A percentile compares a stretch with the other conserved stretches of the same genome.
These are phyloP conservation scores for Synchiropus splendidus DNA, from an alignment of 2,113 vertebrate genomes.

Conservation along the genomic window DNA sequence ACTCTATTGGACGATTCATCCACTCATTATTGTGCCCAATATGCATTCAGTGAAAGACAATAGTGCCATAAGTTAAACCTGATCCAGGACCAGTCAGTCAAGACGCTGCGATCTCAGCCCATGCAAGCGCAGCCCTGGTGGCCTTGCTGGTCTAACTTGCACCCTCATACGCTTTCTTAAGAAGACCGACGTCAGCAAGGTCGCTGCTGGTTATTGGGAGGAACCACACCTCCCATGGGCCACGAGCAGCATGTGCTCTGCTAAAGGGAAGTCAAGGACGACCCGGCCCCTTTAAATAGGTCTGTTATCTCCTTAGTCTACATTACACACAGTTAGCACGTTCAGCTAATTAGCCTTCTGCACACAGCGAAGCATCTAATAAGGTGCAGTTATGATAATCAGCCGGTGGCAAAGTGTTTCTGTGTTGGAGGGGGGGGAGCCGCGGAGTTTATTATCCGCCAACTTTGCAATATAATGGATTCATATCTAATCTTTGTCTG, in stretches of 20 bases:
- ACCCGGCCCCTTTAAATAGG: conserved; percentile 24
- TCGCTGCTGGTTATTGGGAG: conserved; percentile 15
- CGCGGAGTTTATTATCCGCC: conserved; percentile 46
- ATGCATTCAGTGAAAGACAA: no score
- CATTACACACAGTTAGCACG: conserved; percentile 36
- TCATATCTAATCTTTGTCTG: conserved; percentile 33
- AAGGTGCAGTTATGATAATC: conserved; percentile 51
- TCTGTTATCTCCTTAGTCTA: conserved; percentile 34
- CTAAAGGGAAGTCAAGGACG: no score
- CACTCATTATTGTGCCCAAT: no score
- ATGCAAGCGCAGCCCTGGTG: conserved; percentile 17
- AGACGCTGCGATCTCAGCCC: conserved; percentile 22
- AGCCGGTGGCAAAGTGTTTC: conserved; percentile 29
- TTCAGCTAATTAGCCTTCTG: conserved; percentile 41
- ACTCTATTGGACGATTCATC: no score
- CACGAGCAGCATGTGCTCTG: background rate
- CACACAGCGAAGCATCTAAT: conserved; percentile 39
- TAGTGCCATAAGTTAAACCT: no score
- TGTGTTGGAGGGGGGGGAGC: conserved; percentile 14
- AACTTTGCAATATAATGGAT: conserved; percentile 39
- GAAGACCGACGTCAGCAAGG: conserved; percentile 50
- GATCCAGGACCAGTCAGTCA: conserved; percentile 5
- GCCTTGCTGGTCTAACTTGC: conserved; percentile 32
- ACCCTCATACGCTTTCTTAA: conserved; percentile 31
- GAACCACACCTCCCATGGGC: conserved; percentile 14